phyloP scores from a whole-genome alignment of 92 coral and sea anemone genomes.

The Parazoanthus darwini region DNA sequence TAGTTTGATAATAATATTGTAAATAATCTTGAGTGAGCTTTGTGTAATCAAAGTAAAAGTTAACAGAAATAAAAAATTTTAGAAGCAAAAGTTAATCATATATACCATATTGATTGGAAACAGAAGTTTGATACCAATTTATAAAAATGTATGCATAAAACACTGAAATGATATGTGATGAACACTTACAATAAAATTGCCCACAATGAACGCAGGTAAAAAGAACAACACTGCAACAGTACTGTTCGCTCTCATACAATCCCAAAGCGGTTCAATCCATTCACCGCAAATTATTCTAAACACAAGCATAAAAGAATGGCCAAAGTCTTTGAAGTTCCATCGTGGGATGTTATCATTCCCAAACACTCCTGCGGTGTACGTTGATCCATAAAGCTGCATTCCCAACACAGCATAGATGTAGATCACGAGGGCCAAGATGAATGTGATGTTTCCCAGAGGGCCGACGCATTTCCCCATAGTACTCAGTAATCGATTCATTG shows the following conservation, averaged over 20 bases:
- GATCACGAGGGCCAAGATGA: constrained; percentile 78
- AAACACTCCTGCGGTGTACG: constrained; percentile 70
- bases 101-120: no score
- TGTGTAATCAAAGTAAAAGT: no score
- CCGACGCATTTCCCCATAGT: constrained; percentile 86
- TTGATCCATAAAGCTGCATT: constrained; percentile 73
- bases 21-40: no score
- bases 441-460: constrained; percentile 83
- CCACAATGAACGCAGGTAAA: constrained; percentile 86
- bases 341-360: constrained; percentile 78
- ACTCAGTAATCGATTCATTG: constrained; percentile 75
- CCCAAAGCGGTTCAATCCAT: constrained; percentile 98
- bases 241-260: constrained; percentile 87
- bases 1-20: no score
- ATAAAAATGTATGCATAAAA: no score
- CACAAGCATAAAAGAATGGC: constrained; percentile 94
- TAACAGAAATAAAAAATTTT: no score
- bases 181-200: constrained; percentile 87
- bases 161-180: background rate
- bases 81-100: no score
- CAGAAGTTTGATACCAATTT: no score
- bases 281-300: constrained; percentile 95
- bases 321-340: constrained; percentile 91
- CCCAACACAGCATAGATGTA: constrained; percentile 93
- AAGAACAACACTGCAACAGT: constrained; percentile 79